Percentiles rank a stretch among this genome's conserved stretches.
Conservation (phyloP, 1,140 invertebrate genomes). For the Leptinotarsa lineolata region DNA sequence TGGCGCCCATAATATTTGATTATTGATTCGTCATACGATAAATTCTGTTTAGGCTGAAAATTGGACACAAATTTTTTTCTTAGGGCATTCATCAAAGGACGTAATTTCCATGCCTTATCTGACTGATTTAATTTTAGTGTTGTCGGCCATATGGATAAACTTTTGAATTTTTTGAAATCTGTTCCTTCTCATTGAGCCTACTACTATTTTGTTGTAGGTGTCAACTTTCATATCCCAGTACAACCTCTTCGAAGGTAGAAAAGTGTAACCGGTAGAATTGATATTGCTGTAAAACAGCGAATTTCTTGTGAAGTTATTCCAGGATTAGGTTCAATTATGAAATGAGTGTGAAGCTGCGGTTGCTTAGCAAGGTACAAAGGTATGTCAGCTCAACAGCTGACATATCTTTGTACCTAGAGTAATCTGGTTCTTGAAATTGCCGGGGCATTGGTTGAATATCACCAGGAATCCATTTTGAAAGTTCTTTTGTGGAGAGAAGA, state of each 20-base stretch:
- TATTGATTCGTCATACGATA: constrained; percentile 40
- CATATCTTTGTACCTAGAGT: neutral
- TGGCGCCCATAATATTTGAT: constrained; percentile 45
- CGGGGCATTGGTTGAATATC: neutral
- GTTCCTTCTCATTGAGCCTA: neutral
- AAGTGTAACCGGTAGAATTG: neutral
- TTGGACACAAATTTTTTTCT: constrained; percentile 27
- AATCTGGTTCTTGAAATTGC: neutral
- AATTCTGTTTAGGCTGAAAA: too few species aligned
- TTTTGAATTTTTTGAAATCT: neutral
- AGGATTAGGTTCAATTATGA: neutral
- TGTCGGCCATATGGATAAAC: constrained; percentile 23
- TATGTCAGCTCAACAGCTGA: neutral
- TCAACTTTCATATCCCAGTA: neutral
- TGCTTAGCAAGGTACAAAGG: neutral
- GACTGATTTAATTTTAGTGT: neutral
- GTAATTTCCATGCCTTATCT: neutral
- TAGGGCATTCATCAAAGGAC: constrained; percentile 5
- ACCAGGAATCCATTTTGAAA: neutral
- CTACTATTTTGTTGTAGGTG: neutral
- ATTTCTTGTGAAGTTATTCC: neutral
- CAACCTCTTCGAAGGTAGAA: neutral
- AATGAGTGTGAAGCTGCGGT: neutral
- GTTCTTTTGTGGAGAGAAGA: too few species aligned
- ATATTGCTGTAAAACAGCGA: neutral